Conservation (phyloP, 1,140 invertebrate genomes). For the Orchestia grillus region DNA sequence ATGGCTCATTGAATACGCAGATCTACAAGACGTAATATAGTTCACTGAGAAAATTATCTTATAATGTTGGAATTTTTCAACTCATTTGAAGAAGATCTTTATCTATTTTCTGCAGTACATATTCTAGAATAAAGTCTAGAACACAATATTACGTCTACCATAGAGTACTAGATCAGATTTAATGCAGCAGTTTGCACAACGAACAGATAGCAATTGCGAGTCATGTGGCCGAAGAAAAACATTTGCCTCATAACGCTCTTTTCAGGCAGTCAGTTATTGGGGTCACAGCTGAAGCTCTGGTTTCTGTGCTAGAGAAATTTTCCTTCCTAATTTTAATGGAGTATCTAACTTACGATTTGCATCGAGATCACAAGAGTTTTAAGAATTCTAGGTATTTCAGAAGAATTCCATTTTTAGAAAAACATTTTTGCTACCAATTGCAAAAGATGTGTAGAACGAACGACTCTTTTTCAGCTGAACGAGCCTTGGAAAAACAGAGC, state of each 20-base stretch:
- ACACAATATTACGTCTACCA: too few relatives aligned
- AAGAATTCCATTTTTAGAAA: not conserved
- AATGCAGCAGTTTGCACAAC: not conserved
- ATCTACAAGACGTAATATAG: not conserved
- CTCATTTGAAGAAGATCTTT: not conserved
- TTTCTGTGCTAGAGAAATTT: not conserved
- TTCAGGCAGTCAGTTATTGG: not conserved
- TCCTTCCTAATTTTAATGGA: not conserved
- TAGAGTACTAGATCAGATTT: not conserved
- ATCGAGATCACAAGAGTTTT: not conserved
- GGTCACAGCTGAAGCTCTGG: not conserved
- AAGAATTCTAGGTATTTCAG: not conserved
- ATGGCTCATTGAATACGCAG: not conserved
- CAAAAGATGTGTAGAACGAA: not conserved
- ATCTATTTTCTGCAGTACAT: not conserved
- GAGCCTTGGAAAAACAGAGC: not conserved
- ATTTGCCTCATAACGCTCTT: not conserved
- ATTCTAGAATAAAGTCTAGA: not conserved
- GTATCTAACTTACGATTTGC: not conserved
- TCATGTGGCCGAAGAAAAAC: not conserved
- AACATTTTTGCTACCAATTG: not conserved
- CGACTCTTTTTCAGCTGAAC: not conserved
- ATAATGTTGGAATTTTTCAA: not conserved
- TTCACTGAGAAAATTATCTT: not conserved
- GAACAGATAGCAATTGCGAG: not conserved